These are phyloP conservation scores for Neelides sp. DNA, from an alignment of 1,140 invertebrate species.

Conservation along the genomic window DNA sequence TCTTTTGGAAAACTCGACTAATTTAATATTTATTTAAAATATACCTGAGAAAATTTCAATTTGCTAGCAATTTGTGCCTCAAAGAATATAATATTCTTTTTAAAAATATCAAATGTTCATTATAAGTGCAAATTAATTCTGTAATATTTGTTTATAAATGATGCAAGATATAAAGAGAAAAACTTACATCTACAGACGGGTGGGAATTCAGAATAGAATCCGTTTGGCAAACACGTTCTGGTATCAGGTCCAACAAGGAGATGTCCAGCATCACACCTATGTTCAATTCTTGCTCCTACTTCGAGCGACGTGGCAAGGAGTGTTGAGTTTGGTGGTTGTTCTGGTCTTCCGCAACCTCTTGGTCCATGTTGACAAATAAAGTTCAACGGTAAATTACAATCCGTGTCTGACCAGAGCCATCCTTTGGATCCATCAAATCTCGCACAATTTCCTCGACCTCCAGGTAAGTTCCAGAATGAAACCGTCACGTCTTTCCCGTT, in stretches of 20 bases:
- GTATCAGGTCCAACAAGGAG: conserved; percentile 68
- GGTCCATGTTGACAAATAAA: conserved; percentile 91
- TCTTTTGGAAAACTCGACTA: not conserved
- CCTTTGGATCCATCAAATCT: conserved; percentile 82
- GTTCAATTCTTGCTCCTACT: conserved; percentile 73
- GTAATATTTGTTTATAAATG: no score
- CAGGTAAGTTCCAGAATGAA: conserved; percentile 82
- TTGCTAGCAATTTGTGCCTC: no score
- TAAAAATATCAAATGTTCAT: no score
- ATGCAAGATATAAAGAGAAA: no score
- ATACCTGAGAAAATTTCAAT: no score
- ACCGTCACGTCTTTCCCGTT: conserved; percentile 75
- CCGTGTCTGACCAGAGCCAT: conserved; percentile 88
- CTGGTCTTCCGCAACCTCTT: conserved; percentile 73
- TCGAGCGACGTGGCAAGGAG: conserved; percentile 58
- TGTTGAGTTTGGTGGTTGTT: conserved; percentile 84
- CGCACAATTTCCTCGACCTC: conserved; percentile 70
- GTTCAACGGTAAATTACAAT: conserved; percentile 70
- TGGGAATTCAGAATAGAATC: conserved; percentile 86
- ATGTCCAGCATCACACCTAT: conserved; percentile 70
- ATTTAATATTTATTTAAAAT: no score
- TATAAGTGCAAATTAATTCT: no score
- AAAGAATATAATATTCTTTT: no score
- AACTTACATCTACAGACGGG: conserved; percentile 81
- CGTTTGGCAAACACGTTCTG: conserved; percentile 73